Base-by-base conservation (phyloP, 1,140 invertebrate species). In the Chelonus insularis region DNA sequence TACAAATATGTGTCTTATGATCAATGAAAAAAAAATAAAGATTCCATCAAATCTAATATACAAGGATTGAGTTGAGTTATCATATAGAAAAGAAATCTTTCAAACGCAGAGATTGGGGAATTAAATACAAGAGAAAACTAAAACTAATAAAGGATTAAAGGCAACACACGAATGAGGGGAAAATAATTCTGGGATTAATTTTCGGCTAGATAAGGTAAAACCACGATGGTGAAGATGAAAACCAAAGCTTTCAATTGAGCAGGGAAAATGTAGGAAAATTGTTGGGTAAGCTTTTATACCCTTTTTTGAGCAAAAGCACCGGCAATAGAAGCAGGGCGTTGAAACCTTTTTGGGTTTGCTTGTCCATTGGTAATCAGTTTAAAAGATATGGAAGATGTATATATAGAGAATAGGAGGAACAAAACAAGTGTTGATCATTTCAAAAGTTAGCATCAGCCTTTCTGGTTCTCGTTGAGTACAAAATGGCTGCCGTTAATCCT, bases 401-500 rank as follows among this genome's bases (percentile, higher is more conserved):
- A 4, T 34, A 25, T 59, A 50, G 9, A 18, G 18, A 20, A 20
- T 9, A n/a, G 18, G 41, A 43, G 16, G 16, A 14, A 11, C 14
- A 12, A 12, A 39, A 12, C 37, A 39, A 39, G 37, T 39, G 41
- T 43, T 43, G 25, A 20, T n/a, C 32, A 34, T 39, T 12, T 32
- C 36, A 39, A 65, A 76, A 78, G 74, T 79, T 79, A 69, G 76
- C 78, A 80, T 73, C 71, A 69, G 68, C 63, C 67, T 47, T 50
- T 54, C 54, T 57, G 23, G 60, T 68, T 11, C 63, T 67, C 64
- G 65, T 69, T 60, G 43, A 4, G 39, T 48, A 50, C 37, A 77
- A 76, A 78, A 76, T 75, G 73, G 68, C 69, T 64, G 65, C 57
- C 66, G 67, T 75, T 77, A 78, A 81, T 80, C 74, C 72, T 70